phyloP scores from a whole-genome alignment of 1,140 invertebrate genomes.

The Drosophila truncata region DNA sequence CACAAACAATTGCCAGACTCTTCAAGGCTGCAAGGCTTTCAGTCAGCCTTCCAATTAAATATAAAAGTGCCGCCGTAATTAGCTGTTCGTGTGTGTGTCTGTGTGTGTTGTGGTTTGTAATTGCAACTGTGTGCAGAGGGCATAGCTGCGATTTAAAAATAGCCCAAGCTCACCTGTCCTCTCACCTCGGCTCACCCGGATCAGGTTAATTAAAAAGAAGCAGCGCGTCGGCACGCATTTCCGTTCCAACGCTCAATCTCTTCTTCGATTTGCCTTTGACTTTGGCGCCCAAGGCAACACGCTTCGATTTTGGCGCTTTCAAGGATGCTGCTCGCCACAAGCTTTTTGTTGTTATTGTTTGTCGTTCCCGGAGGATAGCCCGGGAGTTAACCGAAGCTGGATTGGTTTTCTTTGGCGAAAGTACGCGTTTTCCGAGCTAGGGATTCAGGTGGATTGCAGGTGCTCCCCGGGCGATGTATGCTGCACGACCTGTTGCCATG shows the following conservation, averaged over 20 bases:
- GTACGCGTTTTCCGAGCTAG: neutral
- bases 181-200: slow-evolving; percentile 13
- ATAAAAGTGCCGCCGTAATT: slow-evolving; percentile 15
- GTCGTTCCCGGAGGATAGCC: neutral
- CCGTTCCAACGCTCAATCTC: slow-evolving; percentile 15
- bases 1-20: slow-evolving; percentile 10
- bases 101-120: neutral
- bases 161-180: slow-evolving; percentile 10
- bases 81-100: slow-evolving; percentile 14
- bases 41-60: slow-evolving; percentile 28
- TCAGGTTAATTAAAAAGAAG: slow-evolving; percentile 34
- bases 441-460: neutral
- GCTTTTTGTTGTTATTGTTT: neutral
- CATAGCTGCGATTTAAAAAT: slow-evolving; percentile 15
- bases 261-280: slow-evolving; percentile 13
- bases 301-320: slow-evolving; percentile 4
- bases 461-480: slow-evolving; percentile 27
- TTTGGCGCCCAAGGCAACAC: slow-evolving; percentile 31
- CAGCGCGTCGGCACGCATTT: slow-evolving; percentile 18
- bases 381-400: neutral
- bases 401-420: neutral
- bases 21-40: no score
- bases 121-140: slow-evolving; percentile 7
- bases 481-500: slow-evolving; percentile 53
- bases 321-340: slow-evolving; percentile 23